Evolutionary conservation across 2,888 invertebrate genomes (phyloP), one percentile per base, ranked within the genome.

Genomic region (Griposia aprilina): DNA sequence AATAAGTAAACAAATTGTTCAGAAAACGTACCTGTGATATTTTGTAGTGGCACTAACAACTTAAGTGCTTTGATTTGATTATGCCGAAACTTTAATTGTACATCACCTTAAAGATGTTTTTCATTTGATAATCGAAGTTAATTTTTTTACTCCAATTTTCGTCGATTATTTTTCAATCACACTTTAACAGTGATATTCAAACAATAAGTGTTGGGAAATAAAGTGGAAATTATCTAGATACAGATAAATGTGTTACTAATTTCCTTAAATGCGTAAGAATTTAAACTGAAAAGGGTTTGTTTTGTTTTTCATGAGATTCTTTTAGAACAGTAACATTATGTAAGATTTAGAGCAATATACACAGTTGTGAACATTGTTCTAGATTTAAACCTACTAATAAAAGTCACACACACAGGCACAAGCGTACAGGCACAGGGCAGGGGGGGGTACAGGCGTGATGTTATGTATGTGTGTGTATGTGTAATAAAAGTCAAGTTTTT

Each of bases 1-100:
- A 48, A 66, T 26, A 48, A 11, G 17, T 66, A 45, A 66, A n/a
- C 65, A 65, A 66, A 45, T 66, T n/a, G 26, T 26, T 26, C 66
- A 6, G 11, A 45, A 45, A 45, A 45, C n/a, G 3, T 26, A 45
- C 5, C n/a, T 10, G 45, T n/a, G 15, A 5, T 36, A 15, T 41
- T 41, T 63, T 63, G 13, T 15, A 63, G 23, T 41, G 41, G 13
- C 11, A 62, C 17, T 60, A 17, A 30, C 20, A 63, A 41, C 23
- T 36, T 36, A 15, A 15, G 13, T 66, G n/a, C 17, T n/a, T 17
- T n/a, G 10, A 8, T n/a, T 41, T n/a, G 36, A 41, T 65, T 66
- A n/a, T 41, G n/a, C 41, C 17, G 10, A n/a, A 66, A 66, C n/a
- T n/a, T 15, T n/a, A 26, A 59, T 15, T 57, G 2, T 15, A 59